phyloP scores from a whole-genome alignment of 2,797 vertebrate genomes.

The Chloroceryle amazona region DNA sequence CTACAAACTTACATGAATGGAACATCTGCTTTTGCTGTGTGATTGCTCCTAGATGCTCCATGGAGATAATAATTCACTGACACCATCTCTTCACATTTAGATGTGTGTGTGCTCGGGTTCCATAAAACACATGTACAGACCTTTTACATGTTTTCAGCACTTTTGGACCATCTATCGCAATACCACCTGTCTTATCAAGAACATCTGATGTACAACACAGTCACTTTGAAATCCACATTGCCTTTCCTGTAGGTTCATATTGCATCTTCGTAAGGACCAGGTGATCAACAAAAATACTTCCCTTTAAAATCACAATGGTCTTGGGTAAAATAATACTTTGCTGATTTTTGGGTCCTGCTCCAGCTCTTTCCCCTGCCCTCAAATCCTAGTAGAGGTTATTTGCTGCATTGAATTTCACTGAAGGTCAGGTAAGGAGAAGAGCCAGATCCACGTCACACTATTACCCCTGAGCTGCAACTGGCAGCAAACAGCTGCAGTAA shows the following conservation, averaged over 20 bases:
- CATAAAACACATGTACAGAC: conserved; percentile 33
- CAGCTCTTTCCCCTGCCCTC: background rate
- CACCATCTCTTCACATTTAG: background rate
- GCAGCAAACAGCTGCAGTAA: background rate
- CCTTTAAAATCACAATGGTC: background rate
- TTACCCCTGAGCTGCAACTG: background rate
- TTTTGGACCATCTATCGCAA: background rate
- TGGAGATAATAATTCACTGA: conserved; percentile 43
- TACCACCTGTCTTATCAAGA: background rate
- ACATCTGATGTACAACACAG: background rate
- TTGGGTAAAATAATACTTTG: background rate
- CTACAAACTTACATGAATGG: background rate
- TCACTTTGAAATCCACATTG: background rate
- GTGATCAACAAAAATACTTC: background rate
- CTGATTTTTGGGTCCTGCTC: background rate
- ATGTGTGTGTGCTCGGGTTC: background rate
- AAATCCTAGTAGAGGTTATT: background rate
- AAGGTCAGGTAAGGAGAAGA: background rate
- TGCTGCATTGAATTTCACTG: background rate
- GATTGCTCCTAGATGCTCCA: conserved; percentile 11
- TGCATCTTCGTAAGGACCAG: background rate
- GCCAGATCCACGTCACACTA: fast-evolving
- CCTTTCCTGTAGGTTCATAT: background rate
- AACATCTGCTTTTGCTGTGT: conserved; percentile 44
- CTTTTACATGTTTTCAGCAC: conserved; percentile 46